Evolutionary conservation across 2,113 vertebrate species (phyloP), one percentile per base, ranked within the genome.

Genomic region (Phylloscopus trochiloides): DNA sequence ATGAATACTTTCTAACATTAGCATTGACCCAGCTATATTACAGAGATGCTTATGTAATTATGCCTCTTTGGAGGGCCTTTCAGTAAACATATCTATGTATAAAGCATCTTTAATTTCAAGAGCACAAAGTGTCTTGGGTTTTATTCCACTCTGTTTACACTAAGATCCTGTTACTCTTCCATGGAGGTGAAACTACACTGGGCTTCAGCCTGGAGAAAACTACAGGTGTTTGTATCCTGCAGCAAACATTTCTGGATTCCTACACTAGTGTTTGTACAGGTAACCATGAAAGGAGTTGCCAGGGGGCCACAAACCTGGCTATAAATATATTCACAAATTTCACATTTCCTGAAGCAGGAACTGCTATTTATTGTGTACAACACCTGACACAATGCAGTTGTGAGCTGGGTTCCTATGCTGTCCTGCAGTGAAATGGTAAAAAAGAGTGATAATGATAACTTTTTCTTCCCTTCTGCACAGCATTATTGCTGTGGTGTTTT

Each of bases 1-100:
- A n/a, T 45, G 82, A 88, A 68, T 67, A 34, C 72, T 94, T 92
- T 76, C 88, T 94, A 90, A 91, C 83, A 91, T 88, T 88, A 94
- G 84, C 94, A 65, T 40, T 71, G 68, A 70, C 72, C 80, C 54
- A 86, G 77, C 58, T 15, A 11, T 94, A 71, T 77, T 73, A 82
- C 25, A 74, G 88, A 90, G 90, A 78, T 90, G 80, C 32, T 51
- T 67, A 55, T 0, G 0, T 91, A 95, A 94, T 91, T 90, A 82
- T n/a, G 59, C 40, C 43, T 40, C 67, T 83, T 95, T 77, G 55
- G 76, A 82, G 95, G 54, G 42, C 47, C 26, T 62, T 57, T 70
- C 38, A 80, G 70, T 85, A 75, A 85, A 59, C 36, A 85, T 52
- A 38, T 55, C 50, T 63, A 18, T 31, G n/a, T 38, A 82, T 34